Conservation (phyloP, 1,140 invertebrate species). For the Saccostrea cuccullata region DNA sequence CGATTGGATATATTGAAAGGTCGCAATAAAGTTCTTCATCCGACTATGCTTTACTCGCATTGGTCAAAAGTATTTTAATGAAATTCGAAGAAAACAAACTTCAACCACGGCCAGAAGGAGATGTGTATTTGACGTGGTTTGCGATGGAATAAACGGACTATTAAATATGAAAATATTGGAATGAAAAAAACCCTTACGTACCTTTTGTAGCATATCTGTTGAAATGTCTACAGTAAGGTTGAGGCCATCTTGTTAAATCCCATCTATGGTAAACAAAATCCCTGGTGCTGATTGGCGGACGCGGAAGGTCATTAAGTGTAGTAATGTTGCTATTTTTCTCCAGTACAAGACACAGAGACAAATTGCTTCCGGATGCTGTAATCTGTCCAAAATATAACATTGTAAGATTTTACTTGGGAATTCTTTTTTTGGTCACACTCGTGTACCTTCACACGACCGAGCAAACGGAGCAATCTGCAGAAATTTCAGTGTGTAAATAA, state of each 20-base stretch:
- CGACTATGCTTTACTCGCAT: too few species aligned
- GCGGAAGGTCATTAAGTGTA: not conserved
- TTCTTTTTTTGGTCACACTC: too few species aligned
- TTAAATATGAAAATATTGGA: not conserved
- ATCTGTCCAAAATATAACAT: not conserved
- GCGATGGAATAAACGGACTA: not conserved
- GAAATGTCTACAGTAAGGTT: slow-evolving; percentile 1
- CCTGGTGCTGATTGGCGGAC: too few species aligned
- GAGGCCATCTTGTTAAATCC: not conserved
- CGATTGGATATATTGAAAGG: too few species aligned
- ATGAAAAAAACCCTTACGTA: not conserved
- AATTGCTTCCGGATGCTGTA: not conserved
- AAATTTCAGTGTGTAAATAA: too few species aligned
- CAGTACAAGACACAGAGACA: slow-evolving; percentile 7
- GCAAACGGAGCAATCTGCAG: too few species aligned
- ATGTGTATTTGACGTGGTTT: too few species aligned
- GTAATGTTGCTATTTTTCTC: not conserved
- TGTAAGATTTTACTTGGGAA: not conserved
- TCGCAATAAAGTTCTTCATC: too few species aligned
- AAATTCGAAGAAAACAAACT: too few species aligned
- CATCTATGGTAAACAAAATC: slow-evolving; percentile 13
- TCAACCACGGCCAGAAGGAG: too few species aligned
- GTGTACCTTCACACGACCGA: too few species aligned
- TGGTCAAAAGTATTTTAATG: too few species aligned
- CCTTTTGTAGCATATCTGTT: slow-evolving; percentile 24